Evolutionary conservation across 2,888 invertebrate species (phyloP), one percentile per base, ranked within the genome.

Genomic region (Portevinia maculata): DNA sequence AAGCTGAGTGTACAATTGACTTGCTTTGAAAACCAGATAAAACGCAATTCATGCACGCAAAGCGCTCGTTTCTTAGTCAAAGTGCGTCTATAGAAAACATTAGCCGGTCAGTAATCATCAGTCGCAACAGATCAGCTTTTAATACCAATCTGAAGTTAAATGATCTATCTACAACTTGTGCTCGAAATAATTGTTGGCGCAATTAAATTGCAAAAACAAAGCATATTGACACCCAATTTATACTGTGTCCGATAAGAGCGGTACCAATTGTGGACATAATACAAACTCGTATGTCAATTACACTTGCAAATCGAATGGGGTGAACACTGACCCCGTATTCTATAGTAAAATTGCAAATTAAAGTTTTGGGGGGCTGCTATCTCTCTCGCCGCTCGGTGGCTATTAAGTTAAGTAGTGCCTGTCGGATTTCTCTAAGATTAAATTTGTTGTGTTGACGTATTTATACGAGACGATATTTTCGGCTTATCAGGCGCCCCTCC

Each of bases 271-370:
- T 6, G 24, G 48, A 7, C 19, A 11, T 19, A 19, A 6, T 4
- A 3, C n/a, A 24, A 15, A 24, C 11, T 15, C 15, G 13, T 11
- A 17, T 7, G n/a, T 1, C 24, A 28, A 19, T 44, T 59, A 59
- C 17, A 59, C 44, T 59, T 59, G 59, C 59, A 59, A 44, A 59
- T 17, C 13, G n/a, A 11, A 15, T 13, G 59, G 41, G 17, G 11
- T 17, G n/a, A 24, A 39, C 9, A 9, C 39, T 44, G 44, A 30
- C 44, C 44, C 44, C 17, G n/a, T n/a, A 4, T 41, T 30, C 17
- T 4, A 30, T 28, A 50, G 7, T 24, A 15, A 6, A 57, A 57
- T 8, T 28, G 39, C 5, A 7, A 24, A 24, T 5, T 3, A 24
- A 24, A 24, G 2, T 3, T 3, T 37, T n/a, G 11, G 19, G 1